Conservation (phyloP, 2,888 invertebrate species). For the Lepidocyrtoides sp. region DNA sequence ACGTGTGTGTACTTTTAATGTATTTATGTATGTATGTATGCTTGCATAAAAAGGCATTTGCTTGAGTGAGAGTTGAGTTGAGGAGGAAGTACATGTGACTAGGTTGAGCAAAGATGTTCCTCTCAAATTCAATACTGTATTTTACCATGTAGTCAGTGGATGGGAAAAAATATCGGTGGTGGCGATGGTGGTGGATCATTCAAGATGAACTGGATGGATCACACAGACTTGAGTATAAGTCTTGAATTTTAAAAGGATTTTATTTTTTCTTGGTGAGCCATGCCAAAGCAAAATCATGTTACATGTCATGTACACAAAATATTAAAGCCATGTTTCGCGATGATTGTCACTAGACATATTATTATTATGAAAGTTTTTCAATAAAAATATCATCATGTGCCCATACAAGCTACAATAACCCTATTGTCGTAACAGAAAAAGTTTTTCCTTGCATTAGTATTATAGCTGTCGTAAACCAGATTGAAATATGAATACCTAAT, state of each 20-base stretch:
- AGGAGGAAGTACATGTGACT: conserved; percentile 69
- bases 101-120: conserved; percentile 59
- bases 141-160: conserved; percentile 36
- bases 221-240: conserved; percentile 43
- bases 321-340: background rate
- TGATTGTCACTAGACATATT: background rate
- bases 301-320: background rate
- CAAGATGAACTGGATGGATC: conserved; percentile 45
- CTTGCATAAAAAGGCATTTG: conserved; percentile 59
- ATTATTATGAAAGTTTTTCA: background rate
- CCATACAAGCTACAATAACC: too few species aligned
- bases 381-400: conserved; percentile 37
- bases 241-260: conserved; percentile 70
- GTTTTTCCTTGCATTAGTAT: background rate
- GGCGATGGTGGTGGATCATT: conserved; percentile 41
- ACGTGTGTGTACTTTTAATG: conserved; percentile 44
- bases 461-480: background rate
- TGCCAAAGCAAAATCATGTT: conserved; percentile 52
- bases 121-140: background rate
- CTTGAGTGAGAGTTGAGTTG: conserved; percentile 11
- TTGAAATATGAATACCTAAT: background rate
- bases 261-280: conserved; percentile 47
- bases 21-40: conserved; percentile 54
- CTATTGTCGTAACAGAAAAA: too few species aligned
- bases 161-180: conserved; percentile 72